Base-by-base conservation (phyloP, 2,797 vertebrate genomes). In the Vespertilio murinus region DNA sequence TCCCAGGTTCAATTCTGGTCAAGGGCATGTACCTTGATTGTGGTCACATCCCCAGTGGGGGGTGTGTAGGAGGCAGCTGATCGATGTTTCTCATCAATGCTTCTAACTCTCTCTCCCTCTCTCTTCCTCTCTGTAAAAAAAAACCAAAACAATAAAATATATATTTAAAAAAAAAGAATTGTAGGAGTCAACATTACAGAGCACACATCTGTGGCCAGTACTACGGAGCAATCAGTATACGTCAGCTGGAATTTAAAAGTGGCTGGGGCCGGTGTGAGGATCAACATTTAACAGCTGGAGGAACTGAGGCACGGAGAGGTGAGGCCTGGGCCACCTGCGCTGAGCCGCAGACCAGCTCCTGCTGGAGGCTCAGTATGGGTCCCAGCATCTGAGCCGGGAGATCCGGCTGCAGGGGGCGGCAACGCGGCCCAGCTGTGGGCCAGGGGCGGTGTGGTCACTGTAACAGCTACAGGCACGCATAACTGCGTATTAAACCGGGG, bases 271-370 rank as follows among this genome's bases (percentile, higher is more conserved):
- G 22, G 45, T 64, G 30, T 52, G 73, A 38, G 0, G 0, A 7
- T 67, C 22, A 25, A 30, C 0, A 0, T 25, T 70, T 52, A 7
- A 42, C 30, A 49, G 70, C 0, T 38, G 64, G 94, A 83, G 42
- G 95, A 95, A 95, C 16, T 8, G 81, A 92, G 70, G 82, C 38
- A 73, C 6, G 12, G 17, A 35, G 20, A 80, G 20, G 30, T 5
- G 20, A 30, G n/a, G 49, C 40, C 82, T 28, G 49, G 49, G 54
- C 45, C 35, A 22, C 5, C 33, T 33, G 30, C 40, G n/a, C 38
- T 59, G 35, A 25, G 42, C 25, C 12, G 22, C 49, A 73, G 47
- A 47, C 33, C 11, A 35, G 22, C 65, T 86, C 42, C 35, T 35
- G 17, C 54, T n/a, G 45, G 6, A 38, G n/a, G 49, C 16, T 38